Evolutionary conservation across 1,140 invertebrate genomes (phyloP), one percentile per base, ranked within the genome.

Genomic region (Chymomyza costata): DNA sequence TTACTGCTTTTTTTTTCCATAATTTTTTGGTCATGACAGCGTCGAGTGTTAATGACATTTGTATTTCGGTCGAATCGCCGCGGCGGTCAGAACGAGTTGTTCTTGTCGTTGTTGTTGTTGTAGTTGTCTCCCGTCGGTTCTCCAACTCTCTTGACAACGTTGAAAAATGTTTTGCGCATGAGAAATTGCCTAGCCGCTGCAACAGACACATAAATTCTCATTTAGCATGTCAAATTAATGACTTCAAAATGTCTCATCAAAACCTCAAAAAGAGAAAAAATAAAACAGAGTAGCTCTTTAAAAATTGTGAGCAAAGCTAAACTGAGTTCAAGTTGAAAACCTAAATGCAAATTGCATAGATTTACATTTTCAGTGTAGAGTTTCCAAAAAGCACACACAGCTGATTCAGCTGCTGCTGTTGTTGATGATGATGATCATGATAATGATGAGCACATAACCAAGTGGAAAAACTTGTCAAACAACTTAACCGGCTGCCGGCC

Each of bases 201-300:
- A 71, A 49, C 48, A 80, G 71, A 80, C 71, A 64, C 73, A 78
- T 78, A 80, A 78, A 78, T 78, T 78, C 71, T 64, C 73, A 78
- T 78, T 78, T 78, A 80, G 52, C 73, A 68, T 60, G 67, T 67
- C 71, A 78, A 80, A 78, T 78, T 78, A 78, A 78, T 78, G 71
- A 73, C 71, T 73, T 53, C 49, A 67, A 67, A 76, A 69, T 37
- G 68, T 32, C 51, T 52, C 35, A 35, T 38, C 40, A 28, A 38
- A 39, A 25, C 38, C 43, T 35, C 50, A 25, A 3, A 41, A 5
- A 13, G 10, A 41, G 18, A 25, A 15, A 11, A 8, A 11, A 13
- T 40, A 21, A 15, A 44, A 37, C 48, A 10, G 17, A 14, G 51
- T 43, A 41, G 52, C 44, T 45, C 58, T 52, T 60, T 43, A 25